phyloP scores from a whole-genome alignment of 1,140 invertebrate genomes.

The Dolichoris vasculosae region DNA sequence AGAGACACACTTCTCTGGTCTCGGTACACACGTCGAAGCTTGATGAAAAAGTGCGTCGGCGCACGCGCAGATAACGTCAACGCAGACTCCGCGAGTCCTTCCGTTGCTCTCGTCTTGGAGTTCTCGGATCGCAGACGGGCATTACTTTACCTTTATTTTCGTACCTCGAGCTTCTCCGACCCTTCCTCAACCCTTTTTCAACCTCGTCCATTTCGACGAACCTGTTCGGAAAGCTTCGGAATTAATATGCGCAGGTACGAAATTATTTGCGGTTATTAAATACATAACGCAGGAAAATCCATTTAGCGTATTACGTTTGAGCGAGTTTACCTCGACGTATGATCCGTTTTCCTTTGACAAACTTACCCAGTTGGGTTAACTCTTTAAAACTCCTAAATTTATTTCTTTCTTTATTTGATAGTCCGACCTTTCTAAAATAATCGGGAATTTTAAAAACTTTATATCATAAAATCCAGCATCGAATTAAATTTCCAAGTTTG shows the following conservation, averaged over 20 bases:
- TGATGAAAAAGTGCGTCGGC: constrained; percentile 13
- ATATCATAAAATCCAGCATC: too few relatives aligned
- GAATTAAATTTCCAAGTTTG: too few relatives aligned
- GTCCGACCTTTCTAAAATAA: too few relatives aligned
- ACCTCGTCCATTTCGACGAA: too few relatives aligned
- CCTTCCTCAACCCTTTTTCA: too few relatives aligned
- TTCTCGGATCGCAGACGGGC: not conserved
- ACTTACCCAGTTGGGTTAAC: not conserved
- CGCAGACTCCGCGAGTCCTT: not conserved
- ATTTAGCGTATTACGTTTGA: not conserved
- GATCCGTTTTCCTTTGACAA: not conserved
- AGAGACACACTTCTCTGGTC: not conserved
- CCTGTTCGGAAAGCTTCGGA: not conserved
- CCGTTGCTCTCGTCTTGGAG: not conserved
- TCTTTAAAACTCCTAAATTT: not conserved
- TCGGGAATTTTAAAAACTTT: too few relatives aligned
- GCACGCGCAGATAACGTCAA: not conserved
- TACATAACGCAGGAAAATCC: not conserved
- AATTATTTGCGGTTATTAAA: constrained; percentile 37
- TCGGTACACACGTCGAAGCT: not conserved
- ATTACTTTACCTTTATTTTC: not conserved
- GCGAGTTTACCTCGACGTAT: not conserved
- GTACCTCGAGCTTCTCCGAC: not conserved
- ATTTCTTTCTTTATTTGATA: too few relatives aligned
- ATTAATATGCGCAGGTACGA: not conserved